Conservation (phyloP, 2,888 invertebrate species). For the Tetragnatha montana region DNA sequence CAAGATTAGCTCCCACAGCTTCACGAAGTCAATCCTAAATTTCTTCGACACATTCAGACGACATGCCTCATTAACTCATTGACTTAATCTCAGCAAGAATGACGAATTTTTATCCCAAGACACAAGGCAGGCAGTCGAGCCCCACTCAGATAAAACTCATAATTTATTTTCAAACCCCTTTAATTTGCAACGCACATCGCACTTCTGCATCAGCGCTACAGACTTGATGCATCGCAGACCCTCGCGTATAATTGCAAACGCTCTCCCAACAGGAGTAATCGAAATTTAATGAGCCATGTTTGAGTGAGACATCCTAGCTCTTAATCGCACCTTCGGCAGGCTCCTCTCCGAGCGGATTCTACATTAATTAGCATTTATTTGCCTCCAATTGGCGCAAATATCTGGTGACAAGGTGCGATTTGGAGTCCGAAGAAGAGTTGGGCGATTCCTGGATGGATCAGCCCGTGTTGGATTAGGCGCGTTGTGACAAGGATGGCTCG, state of each 20-base stretch:
- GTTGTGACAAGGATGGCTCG: neutral
- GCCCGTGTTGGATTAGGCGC: neutral
- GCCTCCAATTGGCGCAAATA: neutral
- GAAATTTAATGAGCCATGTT: slow-evolving; percentile 1
- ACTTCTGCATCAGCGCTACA: too few species aligned
- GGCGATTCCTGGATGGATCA: neutral
- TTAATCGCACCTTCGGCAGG: neutral
- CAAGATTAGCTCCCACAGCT: too few species aligned
- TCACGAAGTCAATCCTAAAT: too few species aligned
- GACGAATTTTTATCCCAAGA: too few species aligned
- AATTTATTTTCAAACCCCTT: too few species aligned
- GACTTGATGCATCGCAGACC: neutral
- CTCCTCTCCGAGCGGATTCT: neutral
- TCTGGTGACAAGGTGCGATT: neutral
- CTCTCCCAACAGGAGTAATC: neutral
- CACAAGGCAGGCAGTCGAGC: too few species aligned
- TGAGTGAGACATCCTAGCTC: neutral
- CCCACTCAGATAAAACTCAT: too few species aligned
- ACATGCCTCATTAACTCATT: too few species aligned
- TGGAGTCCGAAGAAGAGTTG: neutral
- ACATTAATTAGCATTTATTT: neutral
- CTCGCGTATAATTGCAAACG: neutral
- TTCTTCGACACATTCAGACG: too few species aligned
- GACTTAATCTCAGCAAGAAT: too few species aligned
- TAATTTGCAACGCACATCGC: too few species aligned